Evolutionary conservation across 2,888 invertebrate genomes (phyloP).

Genomic region (Mythimna impura): DNA sequence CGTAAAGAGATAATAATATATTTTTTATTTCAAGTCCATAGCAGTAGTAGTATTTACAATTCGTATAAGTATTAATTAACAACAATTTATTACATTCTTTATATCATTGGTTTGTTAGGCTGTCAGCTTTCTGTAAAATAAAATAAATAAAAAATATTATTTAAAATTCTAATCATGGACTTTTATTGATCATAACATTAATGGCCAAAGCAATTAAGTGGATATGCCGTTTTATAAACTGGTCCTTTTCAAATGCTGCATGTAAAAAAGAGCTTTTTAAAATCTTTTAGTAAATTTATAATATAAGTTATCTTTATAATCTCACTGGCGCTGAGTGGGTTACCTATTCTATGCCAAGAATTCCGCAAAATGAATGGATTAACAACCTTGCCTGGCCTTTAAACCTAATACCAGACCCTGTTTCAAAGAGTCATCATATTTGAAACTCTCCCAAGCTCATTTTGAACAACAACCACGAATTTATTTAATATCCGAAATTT

Average conservation of each 20-base stretch:
- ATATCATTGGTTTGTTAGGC: no score
- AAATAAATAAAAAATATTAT: no score
- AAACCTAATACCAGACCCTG: neutral
- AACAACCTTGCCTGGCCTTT: neutral
- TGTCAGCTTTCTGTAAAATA: no score
- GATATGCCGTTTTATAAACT: neutral
- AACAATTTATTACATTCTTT: no score
- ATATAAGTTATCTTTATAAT: neutral
- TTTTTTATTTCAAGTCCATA: no score
- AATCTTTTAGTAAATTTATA: neutral
- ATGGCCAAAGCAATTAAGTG: neutral
- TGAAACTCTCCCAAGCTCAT: neutral
- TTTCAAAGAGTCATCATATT: constrained; percentile 3
- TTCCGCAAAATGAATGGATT: neutral
- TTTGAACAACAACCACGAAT: constrained; percentile 17
- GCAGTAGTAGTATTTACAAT: no score
- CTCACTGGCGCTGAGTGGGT: neutral
- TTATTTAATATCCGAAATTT: constrained; percentile 36
- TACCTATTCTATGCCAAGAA: neutral
- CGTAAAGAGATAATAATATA: no score
- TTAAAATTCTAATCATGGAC: no score
- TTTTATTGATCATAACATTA: neutral
- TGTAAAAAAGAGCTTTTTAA: neutral
- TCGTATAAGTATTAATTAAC: no score
- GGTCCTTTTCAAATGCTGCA: neutral